These are phyloP conservation scores for Habrosyne pyritoides DNA, from an alignment of 2,888 invertebrate genomes.

Conservation along the genomic window DNA sequence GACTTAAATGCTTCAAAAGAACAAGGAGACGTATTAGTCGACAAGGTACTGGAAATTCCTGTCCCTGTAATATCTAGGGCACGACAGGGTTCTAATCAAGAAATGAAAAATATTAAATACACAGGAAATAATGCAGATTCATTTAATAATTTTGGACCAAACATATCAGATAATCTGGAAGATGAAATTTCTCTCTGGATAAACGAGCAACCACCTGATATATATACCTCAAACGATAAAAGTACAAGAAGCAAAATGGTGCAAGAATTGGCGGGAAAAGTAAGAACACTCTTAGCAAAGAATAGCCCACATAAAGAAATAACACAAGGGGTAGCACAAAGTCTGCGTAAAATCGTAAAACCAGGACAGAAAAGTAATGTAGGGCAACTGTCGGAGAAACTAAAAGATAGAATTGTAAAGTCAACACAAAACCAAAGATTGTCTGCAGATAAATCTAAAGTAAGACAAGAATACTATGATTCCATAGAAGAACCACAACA, in stretches of 20 bases:
- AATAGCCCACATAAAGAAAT: slow-evolving; percentile 38
- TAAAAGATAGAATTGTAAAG: slow-evolving; percentile 41
- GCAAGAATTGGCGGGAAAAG: slow-evolving; percentile 43
- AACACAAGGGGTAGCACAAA: slow-evolving; percentile 37
- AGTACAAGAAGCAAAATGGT: slow-evolving; percentile 31
- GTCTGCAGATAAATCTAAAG: slow-evolving; percentile 23
- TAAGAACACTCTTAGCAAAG: slow-evolving; percentile 37
- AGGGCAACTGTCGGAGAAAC: slow-evolving; percentile 33
- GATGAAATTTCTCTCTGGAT: slow-evolving; percentile 61
- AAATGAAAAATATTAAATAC: slow-evolving; percentile 36
- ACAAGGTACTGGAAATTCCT: slow-evolving; percentile 33
- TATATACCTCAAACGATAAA: slow-evolving; percentile 36
- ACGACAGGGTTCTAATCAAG: slow-evolving; percentile 48
- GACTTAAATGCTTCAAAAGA: slow-evolving; percentile 36
- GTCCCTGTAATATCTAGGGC: slow-evolving; percentile 42
- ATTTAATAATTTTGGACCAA: slow-evolving; percentile 22
- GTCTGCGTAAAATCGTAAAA: slow-evolving; percentile 43
- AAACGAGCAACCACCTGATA: slow-evolving; percentile 49
- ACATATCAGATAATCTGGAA: slow-evolving; percentile 46
- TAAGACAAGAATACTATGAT: slow-evolving; percentile 21
- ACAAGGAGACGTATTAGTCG: slow-evolving; percentile 35
- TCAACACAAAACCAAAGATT: slow-evolving; percentile 47
- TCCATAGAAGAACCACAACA: slow-evolving; percentile 8
- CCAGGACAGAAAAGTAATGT: slow-evolving; percentile 37
- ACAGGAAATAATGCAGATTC: slow-evolving; percentile 18